Conservation (phyloP, 2,113 vertebrate genomes). For the Astur gentilis region DNA sequence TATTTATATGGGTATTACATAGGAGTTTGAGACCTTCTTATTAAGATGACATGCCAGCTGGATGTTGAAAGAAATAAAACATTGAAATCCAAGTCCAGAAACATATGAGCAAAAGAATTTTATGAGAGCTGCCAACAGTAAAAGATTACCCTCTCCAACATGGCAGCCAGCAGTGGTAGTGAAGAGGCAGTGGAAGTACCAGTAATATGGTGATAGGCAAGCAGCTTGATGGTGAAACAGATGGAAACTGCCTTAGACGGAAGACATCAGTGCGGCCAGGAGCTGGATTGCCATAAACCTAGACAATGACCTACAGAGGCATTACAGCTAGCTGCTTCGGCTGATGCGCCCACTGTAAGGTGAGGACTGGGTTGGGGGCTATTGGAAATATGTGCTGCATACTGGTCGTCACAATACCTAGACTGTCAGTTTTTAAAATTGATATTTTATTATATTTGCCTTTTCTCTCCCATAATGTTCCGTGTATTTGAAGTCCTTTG, state of each 20-base stretch:
- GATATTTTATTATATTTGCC: not conserved
- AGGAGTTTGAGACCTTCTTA: not conserved
- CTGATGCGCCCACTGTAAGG: not conserved
- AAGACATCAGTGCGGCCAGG: not conserved
- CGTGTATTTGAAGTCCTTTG: not conserved
- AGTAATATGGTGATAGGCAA: not conserved
- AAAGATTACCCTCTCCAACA: not conserved
- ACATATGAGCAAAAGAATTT: not conserved
- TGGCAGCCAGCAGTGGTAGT: rapidly evolving
- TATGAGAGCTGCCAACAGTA: not conserved
- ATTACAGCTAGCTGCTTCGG: not conserved
- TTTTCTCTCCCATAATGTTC: not conserved
- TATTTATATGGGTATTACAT: not conserved
- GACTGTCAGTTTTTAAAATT: not conserved
- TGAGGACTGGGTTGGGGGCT: not conserved
- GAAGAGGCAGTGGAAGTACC: not conserved
- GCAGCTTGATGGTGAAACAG: not conserved
- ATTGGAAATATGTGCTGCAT: rapidly evolving
- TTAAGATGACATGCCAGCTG: not conserved
- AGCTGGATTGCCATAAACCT: not conserved
- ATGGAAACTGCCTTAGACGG: not conserved
- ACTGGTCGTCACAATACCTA: not conserved
- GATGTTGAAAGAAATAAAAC: not conserved
- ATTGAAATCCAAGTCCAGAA: not conserved
- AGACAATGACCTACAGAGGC: not conserved